Conservation (phyloP, 92 coral and sea anemone species). For the Nematostella vectensis region DNA sequence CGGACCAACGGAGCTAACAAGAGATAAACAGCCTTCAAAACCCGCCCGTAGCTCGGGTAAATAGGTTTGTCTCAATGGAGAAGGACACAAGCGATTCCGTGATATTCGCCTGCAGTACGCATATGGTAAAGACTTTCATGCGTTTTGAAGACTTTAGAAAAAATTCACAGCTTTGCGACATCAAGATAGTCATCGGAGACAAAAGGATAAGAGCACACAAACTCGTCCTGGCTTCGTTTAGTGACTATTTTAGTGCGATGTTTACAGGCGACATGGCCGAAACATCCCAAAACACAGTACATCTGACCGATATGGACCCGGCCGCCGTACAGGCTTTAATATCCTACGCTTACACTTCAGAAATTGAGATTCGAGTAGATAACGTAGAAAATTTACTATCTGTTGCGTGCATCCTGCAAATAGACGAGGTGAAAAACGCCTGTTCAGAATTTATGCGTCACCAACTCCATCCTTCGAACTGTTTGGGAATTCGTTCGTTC, state of each 20-base stretch:
- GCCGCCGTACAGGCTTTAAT: slow-evolving; percentile 79
- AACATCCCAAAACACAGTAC: slow-evolving; percentile 58
- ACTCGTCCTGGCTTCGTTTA: slow-evolving; percentile 88
- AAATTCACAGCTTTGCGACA: slow-evolving; percentile 82
- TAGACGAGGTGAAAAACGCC: slow-evolving; percentile 81
- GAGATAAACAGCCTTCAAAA: too few relatives aligned
- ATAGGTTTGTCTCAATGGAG: too few relatives aligned
- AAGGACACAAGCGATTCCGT: slow-evolving; percentile 63
- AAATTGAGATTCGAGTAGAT: slow-evolving; percentile 85
- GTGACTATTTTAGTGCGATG: slow-evolving; percentile 99
- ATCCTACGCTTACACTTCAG: slow-evolving; percentile 85
- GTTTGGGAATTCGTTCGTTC: slow-evolving; percentile 92
- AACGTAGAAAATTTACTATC: slow-evolving; percentile 86
- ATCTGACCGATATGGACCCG: slow-evolving; percentile 85
- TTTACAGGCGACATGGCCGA: slow-evolving; percentile 90
- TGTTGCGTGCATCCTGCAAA: slow-evolving; percentile 87
- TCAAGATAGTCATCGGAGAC: slow-evolving; percentile 79
- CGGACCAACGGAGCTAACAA: too few relatives aligned
- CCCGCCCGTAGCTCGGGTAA: too few relatives aligned
- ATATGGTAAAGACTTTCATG: slow-evolving; percentile 61
- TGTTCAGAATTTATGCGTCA: slow-evolving; percentile 96
- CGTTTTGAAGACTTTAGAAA: slow-evolving; percentile 75
- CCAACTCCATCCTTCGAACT: slow-evolving; percentile 91
- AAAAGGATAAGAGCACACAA: slow-evolving; percentile 82
- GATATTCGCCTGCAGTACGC: slow-evolving; percentile 43